Percentiles rank a stretch among this genome's conserved stretches.
Conservation (phyloP, 2,797 vertebrate species). For the Hipposideros larvatus region DNA sequence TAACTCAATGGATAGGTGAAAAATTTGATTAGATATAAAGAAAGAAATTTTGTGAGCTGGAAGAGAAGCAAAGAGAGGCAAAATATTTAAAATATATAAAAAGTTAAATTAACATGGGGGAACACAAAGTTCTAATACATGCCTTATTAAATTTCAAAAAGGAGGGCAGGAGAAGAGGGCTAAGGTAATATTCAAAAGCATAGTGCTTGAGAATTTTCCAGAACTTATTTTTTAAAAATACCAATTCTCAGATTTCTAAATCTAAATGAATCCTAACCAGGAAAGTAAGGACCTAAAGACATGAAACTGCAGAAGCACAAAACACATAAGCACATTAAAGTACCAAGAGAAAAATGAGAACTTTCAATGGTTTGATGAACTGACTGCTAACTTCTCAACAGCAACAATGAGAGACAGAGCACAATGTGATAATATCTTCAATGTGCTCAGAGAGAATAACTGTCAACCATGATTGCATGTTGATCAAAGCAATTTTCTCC, state of each 20-base stretch:
- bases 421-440: neutral
- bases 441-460: conserved; percentile 10
- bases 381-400: neutral
- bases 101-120: neutral
- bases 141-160: conserved; percentile 1
- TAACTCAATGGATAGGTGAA: neutral
- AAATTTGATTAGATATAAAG: neutral
- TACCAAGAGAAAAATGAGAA: conserved; percentile 42
- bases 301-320: neutral
- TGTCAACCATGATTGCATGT: neutral
- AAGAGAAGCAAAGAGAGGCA: neutral
- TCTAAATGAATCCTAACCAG: conserved; percentile 5
- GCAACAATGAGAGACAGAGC: neutral
- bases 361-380: neutral
- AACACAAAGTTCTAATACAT: neutral
- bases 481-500: conserved; percentile 42
- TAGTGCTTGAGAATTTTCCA: neutral
- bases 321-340: conserved; percentile 50
- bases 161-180: neutral
- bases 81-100: neutral
- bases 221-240: conserved; percentile 5
- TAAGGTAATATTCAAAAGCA: conserved; percentile 32
- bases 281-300: conserved; percentile 3
- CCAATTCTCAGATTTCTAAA: conserved; percentile 27
- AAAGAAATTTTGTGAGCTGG: neutral